Evolutionary conservation across 2,113 vertebrate species (phyloP).

Genomic region (Burhinus bistriatus): DNA sequence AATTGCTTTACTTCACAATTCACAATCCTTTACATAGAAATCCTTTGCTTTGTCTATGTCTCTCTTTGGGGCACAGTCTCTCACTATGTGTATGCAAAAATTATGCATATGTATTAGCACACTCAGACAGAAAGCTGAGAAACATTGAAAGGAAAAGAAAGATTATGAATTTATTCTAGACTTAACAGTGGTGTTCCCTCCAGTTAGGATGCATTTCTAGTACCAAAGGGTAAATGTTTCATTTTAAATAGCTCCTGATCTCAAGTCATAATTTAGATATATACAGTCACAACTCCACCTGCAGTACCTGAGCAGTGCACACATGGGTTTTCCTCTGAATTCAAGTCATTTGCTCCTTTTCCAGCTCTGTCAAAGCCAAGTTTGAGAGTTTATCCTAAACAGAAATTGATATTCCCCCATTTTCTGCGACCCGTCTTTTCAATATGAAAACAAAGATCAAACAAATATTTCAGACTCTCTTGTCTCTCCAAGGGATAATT

Average conservation of each 20-base stretch:
- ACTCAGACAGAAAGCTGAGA: neutral
- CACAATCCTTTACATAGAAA: neutral
- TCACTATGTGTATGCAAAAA: neutral
- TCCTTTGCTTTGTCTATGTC: neutral
- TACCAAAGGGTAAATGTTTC: neutral
- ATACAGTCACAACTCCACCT: neutral
- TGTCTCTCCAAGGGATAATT: conserved; percentile 11
- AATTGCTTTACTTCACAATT: neutral
- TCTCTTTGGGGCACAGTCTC: neutral
- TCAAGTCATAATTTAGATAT: neutral
- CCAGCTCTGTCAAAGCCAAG: neutral
- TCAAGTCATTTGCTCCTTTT: neutral
- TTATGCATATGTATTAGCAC: neutral
- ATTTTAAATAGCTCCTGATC: neutral
- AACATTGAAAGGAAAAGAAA: neutral
- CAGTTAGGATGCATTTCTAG: neutral
- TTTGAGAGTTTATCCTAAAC: neutral
- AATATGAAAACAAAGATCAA: conserved; percentile 10
- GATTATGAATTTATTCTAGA: neutral
- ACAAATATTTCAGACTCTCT: neutral
- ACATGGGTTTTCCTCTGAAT: neutral
- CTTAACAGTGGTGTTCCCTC: neutral
- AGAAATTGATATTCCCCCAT: neutral
- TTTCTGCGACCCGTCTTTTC: neutral
- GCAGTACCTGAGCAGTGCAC: neutral